Evolutionary conservation across 2,888 invertebrate genomes (phyloP).

Genomic region (Eledona agricola): DNA sequence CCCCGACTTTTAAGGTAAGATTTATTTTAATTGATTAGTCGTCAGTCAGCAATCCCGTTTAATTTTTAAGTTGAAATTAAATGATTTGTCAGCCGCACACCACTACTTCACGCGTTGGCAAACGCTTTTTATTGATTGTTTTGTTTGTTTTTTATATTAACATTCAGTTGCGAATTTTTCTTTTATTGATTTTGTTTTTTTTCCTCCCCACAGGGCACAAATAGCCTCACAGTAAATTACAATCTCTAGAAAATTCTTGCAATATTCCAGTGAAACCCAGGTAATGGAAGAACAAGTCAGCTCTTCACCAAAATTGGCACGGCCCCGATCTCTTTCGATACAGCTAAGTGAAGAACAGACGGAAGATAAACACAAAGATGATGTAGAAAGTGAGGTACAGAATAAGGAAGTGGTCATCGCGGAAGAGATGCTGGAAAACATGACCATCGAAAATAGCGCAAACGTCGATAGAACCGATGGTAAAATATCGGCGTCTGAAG

Average conservation of each 20-base stretch:
- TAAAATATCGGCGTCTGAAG: conserved; percentile 32
- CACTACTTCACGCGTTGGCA: conserved; percentile 1
- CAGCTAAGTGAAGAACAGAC: conserved; percentile 62
- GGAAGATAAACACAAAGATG: conserved; percentile 44
- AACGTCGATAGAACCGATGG: conserved; percentile 12
- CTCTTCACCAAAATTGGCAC: conserved; percentile 57
- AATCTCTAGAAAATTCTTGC: conserved; percentile 39
- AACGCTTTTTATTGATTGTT: conserved; percentile 35
- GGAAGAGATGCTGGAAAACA: conserved; percentile 35
- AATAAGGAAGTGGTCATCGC: conserved; percentile 36
- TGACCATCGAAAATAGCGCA: conserved; percentile 25
- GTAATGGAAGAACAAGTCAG: conserved; percentile 37
- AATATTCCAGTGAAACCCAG: conserved; percentile 56
- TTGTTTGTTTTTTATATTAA: conserved; percentile 43
- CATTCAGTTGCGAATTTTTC: conserved; percentile 42
- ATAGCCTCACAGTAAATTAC: conserved; percentile 57
- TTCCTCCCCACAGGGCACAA: conserved; percentile 55
- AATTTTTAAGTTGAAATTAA: too few species aligned
- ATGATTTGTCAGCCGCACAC: too few species aligned
- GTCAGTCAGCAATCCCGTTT: too few species aligned
- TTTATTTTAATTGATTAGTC: too few species aligned
- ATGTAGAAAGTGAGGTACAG: conserved; percentile 43
- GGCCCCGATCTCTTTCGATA: conserved; percentile 65
- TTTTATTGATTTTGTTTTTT: conserved; percentile 46
- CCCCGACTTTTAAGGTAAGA: too few species aligned